These are phyloP conservation scores for Plodia interpunctella DNA, from an alignment of 1,140 invertebrate species.

Conservation along the genomic window DNA sequence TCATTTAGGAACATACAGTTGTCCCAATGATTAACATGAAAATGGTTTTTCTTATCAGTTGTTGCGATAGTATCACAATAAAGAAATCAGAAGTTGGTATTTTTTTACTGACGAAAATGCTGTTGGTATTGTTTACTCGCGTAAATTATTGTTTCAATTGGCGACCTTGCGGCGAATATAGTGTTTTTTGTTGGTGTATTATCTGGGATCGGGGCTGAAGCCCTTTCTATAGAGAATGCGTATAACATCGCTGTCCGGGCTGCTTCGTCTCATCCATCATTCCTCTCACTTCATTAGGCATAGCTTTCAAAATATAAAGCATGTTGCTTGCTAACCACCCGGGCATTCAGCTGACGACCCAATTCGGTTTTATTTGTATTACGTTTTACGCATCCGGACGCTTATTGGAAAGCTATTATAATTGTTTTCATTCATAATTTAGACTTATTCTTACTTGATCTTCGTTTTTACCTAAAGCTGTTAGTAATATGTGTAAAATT, in stretches of 20 bases:
- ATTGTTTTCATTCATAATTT: no score
- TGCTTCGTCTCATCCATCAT: constrained; percentile 52
- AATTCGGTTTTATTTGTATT: constrained; percentile 14
- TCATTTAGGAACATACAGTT: no score
- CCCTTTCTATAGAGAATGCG: constrained; percentile 18
- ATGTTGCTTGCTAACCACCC: constrained; percentile 26
- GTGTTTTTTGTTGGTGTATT: constrained; percentile 20
- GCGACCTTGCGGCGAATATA: constrained; percentile 19
- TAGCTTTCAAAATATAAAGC: constrained; percentile 40
- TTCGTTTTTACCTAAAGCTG: no score
- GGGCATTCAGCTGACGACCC: constrained; percentile 1
- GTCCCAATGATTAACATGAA: no score
- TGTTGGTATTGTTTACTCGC: constrained; percentile 13
- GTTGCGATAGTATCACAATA: no score
- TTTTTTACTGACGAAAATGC: no score
- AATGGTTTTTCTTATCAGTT: no score
- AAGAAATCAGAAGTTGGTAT: no score
- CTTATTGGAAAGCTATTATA: no score
- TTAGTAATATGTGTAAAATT: no score
- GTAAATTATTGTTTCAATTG: constrained; percentile 16
- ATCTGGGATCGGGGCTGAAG: constrained; percentile 12
- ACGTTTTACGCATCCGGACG: neutral
- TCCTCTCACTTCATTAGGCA: constrained; percentile 59
- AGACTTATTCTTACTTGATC: no score
- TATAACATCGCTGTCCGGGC: constrained; percentile 23